These are phyloP conservation scores for Ciconia nigra DNA, from an alignment of 2,797 vertebrate genomes.

Conservation along the genomic window DNA sequence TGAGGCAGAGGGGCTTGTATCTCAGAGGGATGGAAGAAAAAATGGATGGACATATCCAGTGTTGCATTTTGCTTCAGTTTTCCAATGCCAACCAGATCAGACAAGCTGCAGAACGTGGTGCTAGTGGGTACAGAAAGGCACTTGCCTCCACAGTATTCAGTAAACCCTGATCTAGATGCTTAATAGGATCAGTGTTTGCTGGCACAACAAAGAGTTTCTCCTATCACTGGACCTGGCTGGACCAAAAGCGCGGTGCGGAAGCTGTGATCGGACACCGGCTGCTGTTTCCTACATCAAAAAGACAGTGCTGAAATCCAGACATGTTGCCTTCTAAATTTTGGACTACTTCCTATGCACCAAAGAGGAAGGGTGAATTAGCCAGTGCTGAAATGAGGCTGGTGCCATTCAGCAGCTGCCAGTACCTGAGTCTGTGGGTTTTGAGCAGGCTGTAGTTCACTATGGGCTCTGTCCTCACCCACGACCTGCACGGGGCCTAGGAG, in stretches of 20 bases:
- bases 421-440: background rate
- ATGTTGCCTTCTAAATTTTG: background rate
- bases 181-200: background rate
- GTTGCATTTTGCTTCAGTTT: background rate
- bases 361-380: background rate
- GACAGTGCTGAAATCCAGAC: background rate
- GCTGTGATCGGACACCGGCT: background rate
- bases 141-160: rapidly evolving
- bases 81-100: background rate
- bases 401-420: background rate
- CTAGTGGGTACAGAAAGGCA: background rate
- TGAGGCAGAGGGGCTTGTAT: background rate
- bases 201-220: background rate
- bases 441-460: background rate
- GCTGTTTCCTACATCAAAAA: background rate
- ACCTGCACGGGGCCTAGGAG: rapidly evolving
- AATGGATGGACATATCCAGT: background rate
- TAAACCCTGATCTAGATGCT: background rate
- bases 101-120: background rate
- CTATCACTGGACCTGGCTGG: background rate
- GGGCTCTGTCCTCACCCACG: background rate
- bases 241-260: rapidly evolving
- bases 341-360: background rate
- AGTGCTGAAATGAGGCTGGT: background rate
- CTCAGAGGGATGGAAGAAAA: background rate